Evolutionary conservation across 2,113 vertebrate species (phyloP).

Genomic region (Muntiacus reevesi): DNA sequence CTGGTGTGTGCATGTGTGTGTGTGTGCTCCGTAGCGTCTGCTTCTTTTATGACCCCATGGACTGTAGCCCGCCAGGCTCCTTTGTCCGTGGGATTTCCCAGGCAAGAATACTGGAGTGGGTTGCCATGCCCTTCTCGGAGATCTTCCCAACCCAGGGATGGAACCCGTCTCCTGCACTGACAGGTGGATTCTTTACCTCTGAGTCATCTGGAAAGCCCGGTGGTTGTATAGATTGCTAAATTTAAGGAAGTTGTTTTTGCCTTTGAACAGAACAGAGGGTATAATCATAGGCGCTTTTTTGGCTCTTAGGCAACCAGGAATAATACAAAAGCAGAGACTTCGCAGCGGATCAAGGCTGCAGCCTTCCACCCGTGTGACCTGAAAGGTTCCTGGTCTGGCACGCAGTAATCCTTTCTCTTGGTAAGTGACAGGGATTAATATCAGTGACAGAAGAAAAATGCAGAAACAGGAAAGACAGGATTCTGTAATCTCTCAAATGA

Average conservation of each 20-base stretch:
- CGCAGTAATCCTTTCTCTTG: neutral
- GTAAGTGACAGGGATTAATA: neutral
- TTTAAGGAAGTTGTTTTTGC: neutral
- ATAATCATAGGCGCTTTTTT: neutral
- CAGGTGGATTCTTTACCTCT: neutral
- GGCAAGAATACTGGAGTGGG: neutral
- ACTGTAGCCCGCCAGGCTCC: neutral
- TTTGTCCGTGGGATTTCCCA: neutral
- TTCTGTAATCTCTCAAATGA: neutral
- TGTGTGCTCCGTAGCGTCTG: accelerated
- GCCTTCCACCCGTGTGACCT: neutral
- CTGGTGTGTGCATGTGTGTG: neutral
- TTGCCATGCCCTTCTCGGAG: neutral
- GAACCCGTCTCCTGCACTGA: neutral
- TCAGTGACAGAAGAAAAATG: neutral
- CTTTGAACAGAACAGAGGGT: neutral
- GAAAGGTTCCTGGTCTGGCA: too few species aligned
- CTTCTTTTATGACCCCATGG: neutral
- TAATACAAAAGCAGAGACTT: neutral
- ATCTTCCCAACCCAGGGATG: neutral
- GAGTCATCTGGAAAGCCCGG: neutral
- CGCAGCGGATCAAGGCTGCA: neutral
- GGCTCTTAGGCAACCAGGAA: neutral
- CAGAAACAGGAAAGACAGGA: neutral
- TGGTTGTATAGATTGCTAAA: neutral